Percentiles rank a stretch among this genome's conserved stretches.
phyloP scores from a whole-genome alignment of 1,140 invertebrate species.

The Micrasema longulum region DNA sequence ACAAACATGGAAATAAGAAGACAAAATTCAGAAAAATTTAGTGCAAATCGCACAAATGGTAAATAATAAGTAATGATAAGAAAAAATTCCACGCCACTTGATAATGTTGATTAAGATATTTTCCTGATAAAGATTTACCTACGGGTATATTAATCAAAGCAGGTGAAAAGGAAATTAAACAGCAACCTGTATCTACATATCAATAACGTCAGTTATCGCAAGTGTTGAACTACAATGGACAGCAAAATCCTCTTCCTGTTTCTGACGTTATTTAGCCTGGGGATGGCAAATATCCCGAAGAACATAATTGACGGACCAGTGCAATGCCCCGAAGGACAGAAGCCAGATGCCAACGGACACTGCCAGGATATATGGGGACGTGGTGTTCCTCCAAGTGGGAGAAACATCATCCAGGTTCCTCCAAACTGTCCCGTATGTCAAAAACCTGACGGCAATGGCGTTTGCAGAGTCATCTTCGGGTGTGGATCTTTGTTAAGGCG shows the following conservation, averaged over 20 bases:
- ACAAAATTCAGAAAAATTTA: no score
- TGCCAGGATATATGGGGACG: slow-evolving; percentile 45
- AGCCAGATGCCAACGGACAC: slow-evolving; percentile 46
- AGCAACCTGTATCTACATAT: no score
- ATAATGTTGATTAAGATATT: no score
- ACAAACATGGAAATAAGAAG: no score
- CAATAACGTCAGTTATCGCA: no score
- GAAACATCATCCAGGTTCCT: slow-evolving; percentile 30
- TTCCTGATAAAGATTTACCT: no score
- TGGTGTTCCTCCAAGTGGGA: background rate
- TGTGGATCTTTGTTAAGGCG: no score
- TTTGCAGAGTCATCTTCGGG: slow-evolving; percentile 50
- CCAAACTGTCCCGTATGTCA: slow-evolving; percentile 38
- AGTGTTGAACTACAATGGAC: background rate
- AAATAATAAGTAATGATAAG: no score
- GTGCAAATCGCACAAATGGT: no score
- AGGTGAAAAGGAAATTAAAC: no score
- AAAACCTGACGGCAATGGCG: slow-evolving; percentile 27
- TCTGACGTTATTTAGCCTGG: slow-evolving; percentile 1
- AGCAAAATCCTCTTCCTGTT: background rate
- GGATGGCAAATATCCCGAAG: background rate
- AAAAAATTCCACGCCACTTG: no score
- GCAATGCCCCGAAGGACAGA: slow-evolving; percentile 48
- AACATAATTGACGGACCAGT: slow-evolving; percentile 46
- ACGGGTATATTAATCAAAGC: no score